Evolutionary conservation across 1,140 invertebrate genomes (phyloP).

Genomic region (Hypothenemus hampei): DNA sequence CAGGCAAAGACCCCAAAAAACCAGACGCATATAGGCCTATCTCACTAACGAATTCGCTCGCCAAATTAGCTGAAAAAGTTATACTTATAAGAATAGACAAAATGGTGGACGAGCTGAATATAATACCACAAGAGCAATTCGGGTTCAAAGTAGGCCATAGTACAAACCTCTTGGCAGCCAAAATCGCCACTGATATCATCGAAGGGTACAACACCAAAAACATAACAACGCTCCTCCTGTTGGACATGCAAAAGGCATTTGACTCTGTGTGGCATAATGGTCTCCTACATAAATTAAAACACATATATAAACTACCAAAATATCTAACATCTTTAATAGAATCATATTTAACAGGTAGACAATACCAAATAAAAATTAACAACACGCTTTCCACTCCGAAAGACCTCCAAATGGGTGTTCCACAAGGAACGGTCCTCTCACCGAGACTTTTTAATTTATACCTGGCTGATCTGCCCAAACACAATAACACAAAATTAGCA

Average conservation of each 20-base stretch:
- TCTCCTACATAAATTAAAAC: constrained; percentile 36
- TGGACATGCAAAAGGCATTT: constrained; percentile 43
- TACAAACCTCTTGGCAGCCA: constrained; percentile 31
- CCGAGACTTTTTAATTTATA: constrained; percentile 30
- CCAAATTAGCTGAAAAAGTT: constrained; percentile 40
- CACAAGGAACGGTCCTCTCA: constrained; percentile 32
- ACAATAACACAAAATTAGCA: constrained; percentile 16
- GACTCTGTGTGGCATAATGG: constrained; percentile 39
- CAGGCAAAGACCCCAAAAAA: constrained; percentile 31
- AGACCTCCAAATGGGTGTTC: constrained; percentile 29
- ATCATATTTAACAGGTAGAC: constrained; percentile 33
- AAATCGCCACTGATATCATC: constrained; percentile 17
- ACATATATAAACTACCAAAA: constrained; percentile 13
- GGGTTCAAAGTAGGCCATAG: constrained; percentile 10
- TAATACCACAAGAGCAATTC: constrained; percentile 38
- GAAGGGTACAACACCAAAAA: constrained; percentile 2
- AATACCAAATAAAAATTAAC: constrained; percentile 31
- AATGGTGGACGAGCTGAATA: background rate
- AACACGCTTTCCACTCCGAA: constrained; percentile 20
- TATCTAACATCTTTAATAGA: constrained; percentile 31
- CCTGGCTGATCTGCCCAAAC: constrained; percentile 29
- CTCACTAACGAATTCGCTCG: constrained; percentile 35
- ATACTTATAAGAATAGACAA: constrained; percentile 6
- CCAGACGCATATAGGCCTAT: constrained; percentile 40
- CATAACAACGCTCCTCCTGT: constrained; percentile 26